phyloP scores from a whole-genome alignment of 2,113 vertebrate species.

The Brevimyrus niger region DNA sequence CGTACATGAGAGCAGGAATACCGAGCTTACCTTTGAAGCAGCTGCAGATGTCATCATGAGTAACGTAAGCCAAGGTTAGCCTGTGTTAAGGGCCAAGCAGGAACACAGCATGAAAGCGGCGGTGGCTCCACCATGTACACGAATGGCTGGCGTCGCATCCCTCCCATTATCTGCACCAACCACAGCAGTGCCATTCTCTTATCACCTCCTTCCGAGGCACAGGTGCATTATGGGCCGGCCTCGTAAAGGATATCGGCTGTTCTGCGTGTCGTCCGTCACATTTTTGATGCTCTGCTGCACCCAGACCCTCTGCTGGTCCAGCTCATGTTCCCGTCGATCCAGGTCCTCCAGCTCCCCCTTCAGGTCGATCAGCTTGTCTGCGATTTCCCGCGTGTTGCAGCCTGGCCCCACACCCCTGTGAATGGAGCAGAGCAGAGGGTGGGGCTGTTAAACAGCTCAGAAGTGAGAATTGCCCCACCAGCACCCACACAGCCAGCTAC shows the following conservation, averaged over 20 bases:
- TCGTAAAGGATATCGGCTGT: slow-evolving; percentile 88
- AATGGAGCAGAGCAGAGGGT: background rate
- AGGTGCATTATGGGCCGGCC: background rate
- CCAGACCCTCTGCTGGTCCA: slow-evolving; percentile 97
- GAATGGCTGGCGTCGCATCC: background rate
- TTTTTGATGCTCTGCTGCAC: slow-evolving; percentile 98
- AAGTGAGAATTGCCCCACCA: background rate
- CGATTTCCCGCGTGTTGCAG: slow-evolving; percentile 95
- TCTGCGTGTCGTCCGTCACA: slow-evolving; percentile 90
- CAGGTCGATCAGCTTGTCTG: slow-evolving; percentile 92
- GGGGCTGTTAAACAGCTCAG: background rate
- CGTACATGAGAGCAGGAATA: background rate
- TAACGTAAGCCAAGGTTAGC: slow-evolving; percentile 83
- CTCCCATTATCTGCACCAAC: background rate
- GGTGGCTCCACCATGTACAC: background rate
- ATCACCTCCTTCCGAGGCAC: background rate
- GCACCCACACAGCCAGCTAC: background rate
- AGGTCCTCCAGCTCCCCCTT: slow-evolving; percentile 94
- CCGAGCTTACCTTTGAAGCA: slow-evolving; percentile 84
- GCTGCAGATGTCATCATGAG: slow-evolving; percentile 92
- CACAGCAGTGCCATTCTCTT: background rate
- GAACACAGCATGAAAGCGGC: background rate
- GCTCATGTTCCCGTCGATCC: slow-evolving; percentile 80
- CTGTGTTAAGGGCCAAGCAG: slow-evolving; percentile 66
- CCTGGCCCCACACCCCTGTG: slow-evolving; percentile 90